Conservation (phyloP, 1,140 invertebrate species). For the Drosophila athabasca region DNA sequence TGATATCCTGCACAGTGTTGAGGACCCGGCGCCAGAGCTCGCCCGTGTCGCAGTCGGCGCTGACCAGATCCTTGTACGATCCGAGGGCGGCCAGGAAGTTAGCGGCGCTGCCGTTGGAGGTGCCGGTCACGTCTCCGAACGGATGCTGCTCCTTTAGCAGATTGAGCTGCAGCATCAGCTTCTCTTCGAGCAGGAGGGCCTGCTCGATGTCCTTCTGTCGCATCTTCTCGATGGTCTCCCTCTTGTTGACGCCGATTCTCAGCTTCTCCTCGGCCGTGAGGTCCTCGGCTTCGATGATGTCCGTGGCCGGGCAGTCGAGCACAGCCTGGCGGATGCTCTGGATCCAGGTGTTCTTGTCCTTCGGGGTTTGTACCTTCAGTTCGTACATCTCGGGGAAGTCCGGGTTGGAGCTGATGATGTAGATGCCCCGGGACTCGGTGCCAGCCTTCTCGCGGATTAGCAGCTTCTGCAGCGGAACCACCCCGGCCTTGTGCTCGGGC, state of each 20-base stretch:
- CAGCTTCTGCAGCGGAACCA: slow-evolving; percentile 95
- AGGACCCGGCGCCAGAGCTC: slow-evolving; percentile 89
- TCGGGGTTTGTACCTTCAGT: slow-evolving; percentile 93
- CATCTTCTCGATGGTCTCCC: slow-evolving; percentile 88
- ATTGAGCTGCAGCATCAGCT: slow-evolving; percentile 92
- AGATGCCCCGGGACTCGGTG: slow-evolving; percentile 93
- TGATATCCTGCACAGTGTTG: slow-evolving; percentile 87
- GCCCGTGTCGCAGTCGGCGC: slow-evolving; percentile 86
- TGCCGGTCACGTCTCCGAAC: slow-evolving; percentile 36
- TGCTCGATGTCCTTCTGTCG: slow-evolving; percentile 94
- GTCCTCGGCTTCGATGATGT: slow-evolving; percentile 85
- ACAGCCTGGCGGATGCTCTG: slow-evolving; percentile 91
- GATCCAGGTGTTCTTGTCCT: slow-evolving; percentile 95
- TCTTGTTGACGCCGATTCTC: slow-evolving; percentile 88
- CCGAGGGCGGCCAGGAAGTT: slow-evolving; percentile 81
- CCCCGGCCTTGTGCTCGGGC: slow-evolving; percentile 94
- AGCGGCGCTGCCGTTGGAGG: slow-evolving; percentile 60
- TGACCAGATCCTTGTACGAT: slow-evolving; percentile 86
- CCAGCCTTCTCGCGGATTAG: slow-evolving; percentile 95
- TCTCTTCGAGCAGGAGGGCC: slow-evolving; percentile 93
- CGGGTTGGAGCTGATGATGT: slow-evolving; percentile 94
- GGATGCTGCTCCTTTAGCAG: slow-evolving; percentile 86
- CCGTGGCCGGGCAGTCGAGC: slow-evolving; percentile 88
- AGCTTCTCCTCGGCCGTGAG: slow-evolving; percentile 90
- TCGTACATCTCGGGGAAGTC: slow-evolving; percentile 97